Evolutionary conservation across 2,888 invertebrate species (phyloP).

Genomic region (Andrena praecox): DNA sequence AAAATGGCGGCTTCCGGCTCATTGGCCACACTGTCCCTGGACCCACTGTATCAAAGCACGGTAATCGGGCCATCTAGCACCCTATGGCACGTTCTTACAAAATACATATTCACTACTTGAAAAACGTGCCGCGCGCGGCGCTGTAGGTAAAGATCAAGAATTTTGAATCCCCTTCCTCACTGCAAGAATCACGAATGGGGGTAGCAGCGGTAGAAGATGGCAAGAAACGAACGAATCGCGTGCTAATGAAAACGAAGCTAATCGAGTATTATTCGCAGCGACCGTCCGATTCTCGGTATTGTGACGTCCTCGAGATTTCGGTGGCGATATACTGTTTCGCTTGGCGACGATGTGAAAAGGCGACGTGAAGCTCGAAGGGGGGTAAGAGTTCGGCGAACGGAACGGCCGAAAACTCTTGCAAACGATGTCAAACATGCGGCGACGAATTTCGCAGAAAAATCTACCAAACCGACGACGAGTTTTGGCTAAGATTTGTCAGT

Average conservation of each 20-base stretch:
- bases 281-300: constrained; percentile 57
- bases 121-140: constrained; percentile 19
- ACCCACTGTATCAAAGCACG: too few relatives aligned
- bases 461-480: constrained; percentile 75
- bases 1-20: too few relatives aligned
- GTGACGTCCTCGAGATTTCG: constrained; percentile 50
- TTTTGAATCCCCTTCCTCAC: constrained; percentile 39
- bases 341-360: constrained; percentile 55
- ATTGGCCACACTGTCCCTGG: too few relatives aligned
- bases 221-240: constrained; percentile 73
- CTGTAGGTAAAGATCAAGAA: constrained; percentile 10
- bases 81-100: background rate
- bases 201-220: constrained; percentile 62
- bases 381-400: constrained; percentile 74
- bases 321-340: constrained; percentile 46
- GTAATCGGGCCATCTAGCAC: too few relatives aligned
- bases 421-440: constrained; percentile 81
- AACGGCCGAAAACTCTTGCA: constrained; percentile 68
- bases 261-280: constrained; percentile 49
- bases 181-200: constrained; percentile 39
- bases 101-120: constrained; percentile 7
- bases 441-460: constrained; percentile 74
- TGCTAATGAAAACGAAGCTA: constrained; percentile 68
- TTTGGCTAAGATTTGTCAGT: constrained; percentile 77
- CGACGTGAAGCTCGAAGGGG: constrained; percentile 52